Percentiles rank a stretch among this genome's conserved stretches.
Conservation (phyloP, 2,113 vertebrate genomes). For the Fregata magnificens region DNA sequence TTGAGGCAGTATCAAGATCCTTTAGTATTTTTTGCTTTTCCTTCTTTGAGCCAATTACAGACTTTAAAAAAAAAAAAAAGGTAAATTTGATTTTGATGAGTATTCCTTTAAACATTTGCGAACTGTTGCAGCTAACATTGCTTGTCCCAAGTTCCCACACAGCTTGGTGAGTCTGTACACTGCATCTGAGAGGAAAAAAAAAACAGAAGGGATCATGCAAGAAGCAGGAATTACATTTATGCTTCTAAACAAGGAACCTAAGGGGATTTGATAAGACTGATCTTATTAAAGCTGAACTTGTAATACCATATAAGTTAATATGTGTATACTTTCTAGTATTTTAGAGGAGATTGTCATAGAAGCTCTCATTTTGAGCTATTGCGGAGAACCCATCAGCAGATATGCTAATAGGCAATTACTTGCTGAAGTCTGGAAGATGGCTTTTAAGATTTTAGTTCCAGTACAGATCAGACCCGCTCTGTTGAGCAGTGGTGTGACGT, state of each 20-base stretch:
- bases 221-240: not conserved
- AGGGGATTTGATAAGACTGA: not conserved
- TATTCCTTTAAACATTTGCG: not conserved
- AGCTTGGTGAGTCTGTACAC: not conserved
- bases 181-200: not conserved
- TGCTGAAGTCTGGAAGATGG: not conserved
- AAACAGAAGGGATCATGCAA: not conserved
- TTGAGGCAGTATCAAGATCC: not conserved
- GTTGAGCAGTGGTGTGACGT: not conserved
- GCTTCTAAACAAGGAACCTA: not conserved
- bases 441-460: not conserved
- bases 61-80: not conserved
- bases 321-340: not conserved
- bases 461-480: accelerated
- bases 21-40: not conserved
- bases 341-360: not conserved
- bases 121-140: not conserved
- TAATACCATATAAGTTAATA: not conserved
- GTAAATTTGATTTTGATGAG: not conserved
- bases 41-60: not conserved
- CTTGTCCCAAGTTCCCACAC: not conserved
- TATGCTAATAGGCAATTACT: not conserved
- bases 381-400: not conserved
- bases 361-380: not conserved
- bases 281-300: not conserved